These are phyloP conservation scores for Poecile montanus DNA, from an alignment of 2,797 vertebrate genomes.

Conservation along the genomic window DNA sequence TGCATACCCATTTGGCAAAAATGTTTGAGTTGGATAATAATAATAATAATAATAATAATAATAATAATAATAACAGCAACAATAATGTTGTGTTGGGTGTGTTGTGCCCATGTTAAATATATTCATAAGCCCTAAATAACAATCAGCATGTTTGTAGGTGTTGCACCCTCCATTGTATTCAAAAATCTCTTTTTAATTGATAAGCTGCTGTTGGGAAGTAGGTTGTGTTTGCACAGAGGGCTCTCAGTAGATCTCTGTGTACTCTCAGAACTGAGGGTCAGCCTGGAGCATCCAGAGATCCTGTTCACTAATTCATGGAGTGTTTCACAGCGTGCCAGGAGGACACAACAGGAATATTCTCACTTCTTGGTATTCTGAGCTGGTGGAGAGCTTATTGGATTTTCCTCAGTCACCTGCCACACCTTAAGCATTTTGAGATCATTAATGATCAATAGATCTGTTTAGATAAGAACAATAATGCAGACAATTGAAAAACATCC, in stretches of 20 bases:
- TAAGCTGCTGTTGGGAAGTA: not conserved
- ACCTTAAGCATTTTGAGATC: conserved; percentile 52
- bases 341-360: not conserved
- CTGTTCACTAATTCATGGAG: conserved; percentile 44
- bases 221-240: not conserved
- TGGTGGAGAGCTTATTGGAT: conserved; percentile 40
- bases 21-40: not conserved
- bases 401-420: conserved; percentile 44
- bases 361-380: conserved; percentile 52
- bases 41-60: not conserved
- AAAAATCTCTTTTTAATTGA: not conserved
- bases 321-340: not conserved
- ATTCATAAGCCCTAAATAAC: not conserved
- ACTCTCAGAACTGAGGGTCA: conserved; percentile 22
- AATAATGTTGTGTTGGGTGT: not conserved
- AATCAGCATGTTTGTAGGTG: not conserved
- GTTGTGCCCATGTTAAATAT: not conserved
- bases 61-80: not conserved
- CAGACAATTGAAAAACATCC: conserved; percentile 54
- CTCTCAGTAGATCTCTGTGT: not conserved
- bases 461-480: conserved; percentile 64
- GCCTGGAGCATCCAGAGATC: not conserved
- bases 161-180: not conserved
- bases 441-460: conserved; percentile 67
- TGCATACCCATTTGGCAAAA: not conserved